Conservation (phyloP, 2,113 vertebrate genomes). For the Percina caprodes region DNA sequence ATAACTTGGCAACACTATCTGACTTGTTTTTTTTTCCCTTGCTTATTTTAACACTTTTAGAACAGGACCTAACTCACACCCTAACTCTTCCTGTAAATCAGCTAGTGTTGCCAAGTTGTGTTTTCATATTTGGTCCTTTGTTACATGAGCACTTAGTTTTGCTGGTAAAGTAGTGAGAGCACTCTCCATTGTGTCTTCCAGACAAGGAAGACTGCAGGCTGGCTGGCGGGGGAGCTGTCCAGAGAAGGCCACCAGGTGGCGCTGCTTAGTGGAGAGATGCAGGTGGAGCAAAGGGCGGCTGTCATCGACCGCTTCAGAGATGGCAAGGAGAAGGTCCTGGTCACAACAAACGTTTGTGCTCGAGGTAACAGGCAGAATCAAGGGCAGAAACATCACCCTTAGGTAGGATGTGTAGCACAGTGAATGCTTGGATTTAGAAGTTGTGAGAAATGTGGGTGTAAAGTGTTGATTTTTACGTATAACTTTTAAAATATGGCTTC, state of each 20-base stretch:
- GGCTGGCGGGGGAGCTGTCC: constrained; percentile 95
- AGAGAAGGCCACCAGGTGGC: constrained; percentile 96
- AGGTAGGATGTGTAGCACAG: neutral
- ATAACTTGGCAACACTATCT: neutral
- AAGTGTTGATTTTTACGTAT: neutral
- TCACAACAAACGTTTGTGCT: constrained; percentile 98
- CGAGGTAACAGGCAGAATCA: constrained; percentile 82
- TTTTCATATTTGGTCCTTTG: neutral
- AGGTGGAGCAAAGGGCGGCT: constrained; percentile 96
- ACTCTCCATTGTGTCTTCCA: constrained; percentile 58
- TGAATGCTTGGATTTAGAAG: neutral
- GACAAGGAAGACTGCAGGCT: constrained; percentile 95
- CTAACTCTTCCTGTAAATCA: neutral
- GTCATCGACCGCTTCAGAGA: constrained; percentile 96
- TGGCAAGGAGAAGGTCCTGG: constrained; percentile 97
- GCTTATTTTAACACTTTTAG: neutral
- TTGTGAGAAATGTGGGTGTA: neutral
- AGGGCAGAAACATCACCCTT: neutral
- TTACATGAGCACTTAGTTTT: neutral
- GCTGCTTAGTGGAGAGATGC: constrained; percentile 96
- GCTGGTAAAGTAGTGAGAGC: neutral
- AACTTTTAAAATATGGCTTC: neutral
- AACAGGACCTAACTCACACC: neutral
- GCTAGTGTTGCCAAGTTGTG: neutral
- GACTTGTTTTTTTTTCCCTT: neutral